Base-by-base conservation (phyloP, 2,888 invertebrate species). In the Incurvaria masculella region DNA sequence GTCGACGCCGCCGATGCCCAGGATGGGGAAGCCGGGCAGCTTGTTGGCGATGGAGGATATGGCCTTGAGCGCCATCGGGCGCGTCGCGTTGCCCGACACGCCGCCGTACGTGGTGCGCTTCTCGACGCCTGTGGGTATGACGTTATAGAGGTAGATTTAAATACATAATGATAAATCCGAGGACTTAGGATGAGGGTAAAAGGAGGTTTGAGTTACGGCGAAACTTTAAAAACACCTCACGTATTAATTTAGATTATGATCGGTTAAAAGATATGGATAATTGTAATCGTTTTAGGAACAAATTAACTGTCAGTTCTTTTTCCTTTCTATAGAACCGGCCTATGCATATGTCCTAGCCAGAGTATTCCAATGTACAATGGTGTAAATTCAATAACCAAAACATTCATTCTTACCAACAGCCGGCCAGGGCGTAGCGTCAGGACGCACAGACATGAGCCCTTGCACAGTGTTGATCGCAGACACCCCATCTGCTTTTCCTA, bases 391-490 rank as follows among this genome's bases (percentile, higher is more conserved):
- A 14, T 10, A 14, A 27, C 27, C 27, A 27, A 8, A 27, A 27
- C 8, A 10, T 41, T 5, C 16, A 16, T 14, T 57, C 72, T 62
- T 64, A 53, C 95, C 98, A 5, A 99, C 86, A 33, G 87, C 85
- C 0, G 98, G 98, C 98, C 98, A 99, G 0, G 98, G 90, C 0
- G 83, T 83, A 1, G 87, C 91, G 61, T 94, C 87, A 0, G 88
- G 79, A 59, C 83, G 85, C 2, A 98, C 66, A 4, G 89, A 84
- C 97, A 98, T 97, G 48, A 99, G 72, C 0, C 97, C 97, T 20
- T 94, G 94, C 0, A 99, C 93, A 0, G 98, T 99, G 69, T 99
- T 99, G 49, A 98, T 98, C 0, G 97, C 97, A 0, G 98, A 93
- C 0, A 98, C 97, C 1, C 98, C 98, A 66, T 87, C 86, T 1